Percentiles rank a stretch among this genome's conserved stretches.
Conservation (phyloP, 1,140 invertebrate genomes). For the Scaptomyza graminum region DNA sequence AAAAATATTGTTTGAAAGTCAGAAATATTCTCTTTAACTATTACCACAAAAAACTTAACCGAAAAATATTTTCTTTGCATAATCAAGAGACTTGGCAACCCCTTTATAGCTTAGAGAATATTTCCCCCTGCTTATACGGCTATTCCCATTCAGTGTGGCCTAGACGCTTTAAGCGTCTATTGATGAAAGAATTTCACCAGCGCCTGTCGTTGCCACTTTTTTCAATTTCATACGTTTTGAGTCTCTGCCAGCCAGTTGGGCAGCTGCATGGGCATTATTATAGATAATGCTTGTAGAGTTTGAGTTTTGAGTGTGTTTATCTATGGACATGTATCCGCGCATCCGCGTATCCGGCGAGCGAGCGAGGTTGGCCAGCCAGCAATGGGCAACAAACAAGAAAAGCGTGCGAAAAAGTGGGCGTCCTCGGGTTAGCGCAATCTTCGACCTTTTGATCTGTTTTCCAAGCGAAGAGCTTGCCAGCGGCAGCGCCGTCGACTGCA, state of each 20-base stretch:
- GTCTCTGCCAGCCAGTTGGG: constrained; percentile 6
- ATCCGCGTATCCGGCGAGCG: constrained; percentile 59
- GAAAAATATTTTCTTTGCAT: no score
- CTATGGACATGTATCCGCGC: constrained; percentile 54
- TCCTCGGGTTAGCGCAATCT: constrained; percentile 74
- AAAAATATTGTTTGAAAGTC: no score
- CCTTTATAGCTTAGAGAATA: neutral
- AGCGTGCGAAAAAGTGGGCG: constrained; percentile 81
- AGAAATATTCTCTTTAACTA: no score
- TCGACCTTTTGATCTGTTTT: constrained; percentile 81
- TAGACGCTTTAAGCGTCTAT: constrained; percentile 29
- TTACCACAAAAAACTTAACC: no score
- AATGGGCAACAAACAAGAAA: constrained; percentile 14
- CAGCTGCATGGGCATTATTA: constrained; percentile 51
- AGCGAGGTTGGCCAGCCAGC: neutral
- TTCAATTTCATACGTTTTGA: constrained; percentile 65
- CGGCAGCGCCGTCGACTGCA: constrained; percentile 4
- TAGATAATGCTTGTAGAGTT: constrained; percentile 53
- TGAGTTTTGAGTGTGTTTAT: constrained; percentile 44
- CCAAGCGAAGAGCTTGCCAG: constrained; percentile 43
- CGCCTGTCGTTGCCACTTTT: constrained; percentile 58
- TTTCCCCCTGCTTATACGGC: neutral
- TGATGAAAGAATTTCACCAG: constrained; percentile 77
- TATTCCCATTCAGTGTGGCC: constrained; percentile 5
- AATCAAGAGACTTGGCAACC: neutral